Base-by-base conservation (phyloP, 2,113 vertebrate species). In the Oncorhynchus kisutch region DNA sequence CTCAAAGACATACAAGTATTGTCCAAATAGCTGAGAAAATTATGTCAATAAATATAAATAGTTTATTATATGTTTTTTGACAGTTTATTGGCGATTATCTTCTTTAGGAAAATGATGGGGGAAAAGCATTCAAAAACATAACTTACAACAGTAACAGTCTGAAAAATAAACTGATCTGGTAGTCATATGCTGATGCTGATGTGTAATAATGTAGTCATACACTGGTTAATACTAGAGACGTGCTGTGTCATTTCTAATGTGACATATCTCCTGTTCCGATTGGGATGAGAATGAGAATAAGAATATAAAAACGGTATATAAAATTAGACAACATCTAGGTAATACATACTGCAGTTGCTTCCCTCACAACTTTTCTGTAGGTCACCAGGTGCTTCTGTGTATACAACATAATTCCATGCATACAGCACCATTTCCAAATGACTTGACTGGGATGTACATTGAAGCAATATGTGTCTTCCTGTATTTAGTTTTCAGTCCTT, bases 41-140 rank as follows among this genome's bases (percentile, higher is more conserved):
- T 39, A 34, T 24, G 27, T 68, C 9, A 68, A 34, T 57, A 13
- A 59, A 14, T 51, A 86, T 89, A 75, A 87, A 78, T 74, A 84
- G 70, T 91, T 92, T 88, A 81, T 83, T 87, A 73, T 83, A 75
- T 82, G 79, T 48, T 65, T 82, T 78, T 81, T 87, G 85, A 88
- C 88, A 90, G 76, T 85, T 82, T 80, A 60, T 75, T 71, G 84
- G 78, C 77, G 71, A 79, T 80, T 73, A 79, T 80, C 72, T 60
- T 66, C 49, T 65, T 51, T 74, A 68, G 77, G 83, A 88, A 88
- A 88, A 80, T 78, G 12, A 84, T 3, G 27, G 27, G 27, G 16
- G 89, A 51, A 84, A 88, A 6, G 86, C 84, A 87, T 67, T 54
- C 51, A 54, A 85, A 88, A 86, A 90, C 65, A 67, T 54, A 87